Evolutionary conservation across 2,797 vertebrate genomes (phyloP).

Genomic region (Emys orbicularis): DNA sequence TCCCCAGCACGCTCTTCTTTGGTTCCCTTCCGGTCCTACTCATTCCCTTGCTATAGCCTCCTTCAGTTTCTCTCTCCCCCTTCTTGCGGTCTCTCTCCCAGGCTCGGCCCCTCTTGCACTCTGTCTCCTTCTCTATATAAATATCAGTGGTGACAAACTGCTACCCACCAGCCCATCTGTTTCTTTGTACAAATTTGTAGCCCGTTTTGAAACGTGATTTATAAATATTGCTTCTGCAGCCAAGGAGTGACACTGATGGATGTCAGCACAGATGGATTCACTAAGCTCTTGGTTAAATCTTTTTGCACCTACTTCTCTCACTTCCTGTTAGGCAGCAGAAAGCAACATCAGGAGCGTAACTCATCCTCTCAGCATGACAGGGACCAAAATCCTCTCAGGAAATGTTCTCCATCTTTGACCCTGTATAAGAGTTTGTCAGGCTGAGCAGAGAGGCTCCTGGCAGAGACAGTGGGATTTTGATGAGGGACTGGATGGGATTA

Average conservation of each 20-base stretch:
- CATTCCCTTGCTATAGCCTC: background rate
- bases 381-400: fast-evolving
- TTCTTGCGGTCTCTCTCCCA: background rate
- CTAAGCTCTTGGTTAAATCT: conserved; percentile 64
- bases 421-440: background rate
- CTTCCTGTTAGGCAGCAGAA: conserved; percentile 34
- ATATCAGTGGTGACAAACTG: conserved; percentile 79
- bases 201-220: conserved; percentile 88
- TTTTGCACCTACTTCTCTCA: conserved; percentile 38
- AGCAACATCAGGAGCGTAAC: background rate
- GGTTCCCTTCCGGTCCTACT: fast-evolving
- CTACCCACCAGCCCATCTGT: conserved; percentile 83
- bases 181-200: conserved; percentile 86
- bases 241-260: conserved; percentile 88
- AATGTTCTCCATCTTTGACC: fast-evolving
- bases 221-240: conserved; percentile 87
- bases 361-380: background rate
- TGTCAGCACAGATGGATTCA: conserved; percentile 89
- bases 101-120: conserved; percentile 50
- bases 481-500: background rate
- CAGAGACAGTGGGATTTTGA: background rate
- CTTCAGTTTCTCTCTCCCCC: background rate
- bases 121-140: conserved; percentile 66
- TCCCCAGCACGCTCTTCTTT: fast-evolving
- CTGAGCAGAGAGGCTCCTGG: background rate